Evolutionary conservation across 2,888 invertebrate species (phyloP).

Genomic region (Catocala sponsa): DNA sequence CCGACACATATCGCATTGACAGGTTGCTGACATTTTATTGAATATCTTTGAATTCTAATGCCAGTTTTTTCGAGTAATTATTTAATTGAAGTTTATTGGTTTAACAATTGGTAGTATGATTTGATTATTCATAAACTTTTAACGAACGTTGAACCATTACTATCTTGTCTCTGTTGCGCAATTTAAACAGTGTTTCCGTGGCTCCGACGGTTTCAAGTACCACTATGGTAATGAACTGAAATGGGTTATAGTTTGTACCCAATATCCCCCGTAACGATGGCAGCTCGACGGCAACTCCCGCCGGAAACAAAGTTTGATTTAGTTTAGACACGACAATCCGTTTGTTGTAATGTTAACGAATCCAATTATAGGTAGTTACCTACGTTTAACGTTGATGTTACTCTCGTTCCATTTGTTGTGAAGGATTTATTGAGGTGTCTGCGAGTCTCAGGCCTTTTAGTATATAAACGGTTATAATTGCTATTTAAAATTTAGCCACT

Average conservation of each 20-base stretch:
- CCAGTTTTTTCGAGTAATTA: constrained; percentile 24
- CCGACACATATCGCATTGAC: constrained; percentile 43
- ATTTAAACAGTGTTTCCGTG: constrained; percentile 48
- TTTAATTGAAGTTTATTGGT: constrained; percentile 22
- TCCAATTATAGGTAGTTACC: constrained; percentile 66
- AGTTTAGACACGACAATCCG: constrained; percentile 81
- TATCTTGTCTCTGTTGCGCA: constrained; percentile 50
- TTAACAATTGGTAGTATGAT: constrained; percentile 19
- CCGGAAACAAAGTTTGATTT: constrained; percentile 84
- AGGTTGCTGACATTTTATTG: constrained; percentile 40
- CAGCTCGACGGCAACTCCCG: constrained; percentile 67
- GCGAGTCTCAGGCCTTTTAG: constrained; percentile 27
- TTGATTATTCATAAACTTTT: constrained; percentile 41
- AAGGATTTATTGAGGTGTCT: constrained; percentile 48
- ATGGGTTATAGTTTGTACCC: constrained; percentile 67
- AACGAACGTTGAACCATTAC: constrained; percentile 51
- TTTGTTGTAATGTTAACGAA: constrained; percentile 73
- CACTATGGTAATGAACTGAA: constrained; percentile 69
- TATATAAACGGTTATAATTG: constrained; percentile 2
- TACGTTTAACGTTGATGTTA: constrained; percentile 38
- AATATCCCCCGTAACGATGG: constrained; percentile 65
- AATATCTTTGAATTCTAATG: constrained; percentile 40
- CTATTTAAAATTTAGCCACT: no score
- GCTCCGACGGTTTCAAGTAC: constrained; percentile 49
- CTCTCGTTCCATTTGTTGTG: constrained; percentile 45